phyloP scores from a whole-genome alignment of 2,888 invertebrate genomes.

The Octonoba sinensis region DNA sequence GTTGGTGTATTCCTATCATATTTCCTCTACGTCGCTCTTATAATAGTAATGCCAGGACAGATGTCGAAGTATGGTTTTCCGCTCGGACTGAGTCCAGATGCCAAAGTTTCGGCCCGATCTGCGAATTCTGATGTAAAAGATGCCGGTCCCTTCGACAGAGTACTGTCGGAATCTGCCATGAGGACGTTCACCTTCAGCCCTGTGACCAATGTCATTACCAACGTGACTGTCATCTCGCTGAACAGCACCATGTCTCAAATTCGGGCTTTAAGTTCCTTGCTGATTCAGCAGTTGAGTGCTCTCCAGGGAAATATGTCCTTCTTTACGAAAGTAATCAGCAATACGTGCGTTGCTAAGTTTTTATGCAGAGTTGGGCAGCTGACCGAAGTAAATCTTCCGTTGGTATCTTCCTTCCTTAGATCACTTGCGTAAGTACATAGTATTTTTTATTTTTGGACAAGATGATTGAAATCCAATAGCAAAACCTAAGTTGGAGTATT shows the following conservation, averaged over 20 bases:
- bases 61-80: conserved; percentile 27
- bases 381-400: conserved; percentile 36
- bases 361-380: conserved; percentile 47
- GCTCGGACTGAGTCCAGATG: neutral
- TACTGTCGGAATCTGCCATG: conserved; percentile 31
- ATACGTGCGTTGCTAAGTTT: conserved; percentile 31
- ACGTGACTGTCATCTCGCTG: conserved; percentile 38
- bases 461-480: too few relatives aligned
- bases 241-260: conserved; percentile 23
- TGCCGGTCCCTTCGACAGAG: conserved; percentile 17
- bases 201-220: conserved; percentile 41
- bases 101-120: conserved; percentile 14
- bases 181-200: conserved; percentile 35
- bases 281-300: conserved; percentile 35
- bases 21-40: conserved; percentile 26
- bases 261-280: conserved; percentile 16
- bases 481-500: too few relatives aligned
- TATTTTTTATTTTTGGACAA: neutral
- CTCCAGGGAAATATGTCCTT: conserved; percentile 37
- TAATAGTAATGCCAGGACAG: conserved; percentile 21
- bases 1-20: conserved; percentile 39
- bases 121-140: conserved; percentile 5
- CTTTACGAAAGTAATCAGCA: conserved; percentile 26
- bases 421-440: conserved; percentile 43
- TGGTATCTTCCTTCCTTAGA: conserved; percentile 29